Percentiles rank a stretch among this genome's conserved stretches.
phyloP scores from a whole-genome alignment of 2,113 vertebrate genomes.

The Caretta caretta region DNA sequence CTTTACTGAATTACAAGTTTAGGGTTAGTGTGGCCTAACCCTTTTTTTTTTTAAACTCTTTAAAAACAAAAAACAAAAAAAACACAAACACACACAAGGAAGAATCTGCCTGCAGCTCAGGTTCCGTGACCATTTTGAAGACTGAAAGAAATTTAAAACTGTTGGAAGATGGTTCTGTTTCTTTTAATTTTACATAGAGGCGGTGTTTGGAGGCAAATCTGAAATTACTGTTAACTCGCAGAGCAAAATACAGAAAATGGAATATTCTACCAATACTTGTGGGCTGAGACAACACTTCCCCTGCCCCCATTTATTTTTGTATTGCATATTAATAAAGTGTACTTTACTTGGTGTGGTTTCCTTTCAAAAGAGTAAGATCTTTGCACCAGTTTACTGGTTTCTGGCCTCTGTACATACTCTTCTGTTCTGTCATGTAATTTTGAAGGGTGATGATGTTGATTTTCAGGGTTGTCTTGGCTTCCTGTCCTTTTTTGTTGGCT shows the following conservation, averaged over 20 bases:
- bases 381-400: not conserved
- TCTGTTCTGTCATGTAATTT: not conserved
- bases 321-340: constrained; percentile 71
- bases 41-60: not conserved
- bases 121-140: not conserved
- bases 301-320: constrained; percentile 40
- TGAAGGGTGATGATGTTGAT: not conserved
- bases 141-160: not conserved
- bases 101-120: not conserved
- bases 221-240: too few relatives aligned
- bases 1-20: not conserved
- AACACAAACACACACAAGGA: not conserved
- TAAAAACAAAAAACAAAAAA: too few relatives aligned
- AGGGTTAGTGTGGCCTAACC: not conserved
- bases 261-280: not conserved
- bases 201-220: not conserved
- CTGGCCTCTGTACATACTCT: not conserved
- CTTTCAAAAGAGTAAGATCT: not conserved
- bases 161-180: not conserved
- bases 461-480: not conserved
- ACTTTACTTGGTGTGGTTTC: constrained; percentile 70
- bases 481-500: not conserved
- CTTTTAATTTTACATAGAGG: not conserved
- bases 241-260: not conserved
- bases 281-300: not conserved